phyloP scores from a whole-genome alignment of 2,113 vertebrate species.

The Melanostigma gelatinosum region DNA sequence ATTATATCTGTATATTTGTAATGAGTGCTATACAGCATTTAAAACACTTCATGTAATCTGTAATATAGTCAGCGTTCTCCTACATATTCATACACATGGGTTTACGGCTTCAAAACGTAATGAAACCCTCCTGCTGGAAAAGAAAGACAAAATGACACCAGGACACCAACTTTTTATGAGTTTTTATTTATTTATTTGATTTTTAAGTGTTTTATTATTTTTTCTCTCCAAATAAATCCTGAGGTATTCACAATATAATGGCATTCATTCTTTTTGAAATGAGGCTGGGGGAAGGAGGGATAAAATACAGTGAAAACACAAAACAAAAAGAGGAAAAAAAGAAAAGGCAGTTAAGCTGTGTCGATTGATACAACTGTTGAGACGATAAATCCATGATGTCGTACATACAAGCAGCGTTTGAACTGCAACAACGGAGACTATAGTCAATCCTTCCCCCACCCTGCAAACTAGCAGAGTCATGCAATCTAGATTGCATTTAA shows the following conservation, averaged over 20 bases:
- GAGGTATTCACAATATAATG: constrained; percentile 90
- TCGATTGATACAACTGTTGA: constrained; percentile 58
- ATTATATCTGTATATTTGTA: not conserved
- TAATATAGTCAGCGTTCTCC: not conserved
- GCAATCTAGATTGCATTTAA: constrained; percentile 51
- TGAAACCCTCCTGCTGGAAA: not conserved
- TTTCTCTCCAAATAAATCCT: constrained; percentile 85
- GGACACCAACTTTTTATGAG: constrained; percentile 60
- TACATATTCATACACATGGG: not conserved
- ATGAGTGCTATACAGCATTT: not conserved
- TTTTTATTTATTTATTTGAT: constrained; percentile 82
- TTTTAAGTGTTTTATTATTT: constrained; percentile 82
- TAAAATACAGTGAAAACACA: constrained; percentile 61
- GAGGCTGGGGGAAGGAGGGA: constrained; percentile 52
- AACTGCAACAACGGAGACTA: constrained; percentile 38
- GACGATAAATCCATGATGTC: constrained; percentile 56
- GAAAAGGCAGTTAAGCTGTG: constrained; percentile 67
- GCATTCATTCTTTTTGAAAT: constrained; percentile 85
- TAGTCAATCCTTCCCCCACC: constrained; percentile 29
- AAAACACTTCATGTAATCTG: not conserved
- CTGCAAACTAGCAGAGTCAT: constrained; percentile 61
- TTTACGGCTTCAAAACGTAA: not conserved
- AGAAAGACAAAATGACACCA: not conserved
- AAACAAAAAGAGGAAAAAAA: constrained; percentile 3
- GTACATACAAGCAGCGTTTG: constrained; percentile 49